A percentile compares a stretch with the other conserved stretches of the same genome.
phyloP scores from a whole-genome alignment of 2,113 vertebrate genomes.

The Proterorhinus semilunaris region DNA sequence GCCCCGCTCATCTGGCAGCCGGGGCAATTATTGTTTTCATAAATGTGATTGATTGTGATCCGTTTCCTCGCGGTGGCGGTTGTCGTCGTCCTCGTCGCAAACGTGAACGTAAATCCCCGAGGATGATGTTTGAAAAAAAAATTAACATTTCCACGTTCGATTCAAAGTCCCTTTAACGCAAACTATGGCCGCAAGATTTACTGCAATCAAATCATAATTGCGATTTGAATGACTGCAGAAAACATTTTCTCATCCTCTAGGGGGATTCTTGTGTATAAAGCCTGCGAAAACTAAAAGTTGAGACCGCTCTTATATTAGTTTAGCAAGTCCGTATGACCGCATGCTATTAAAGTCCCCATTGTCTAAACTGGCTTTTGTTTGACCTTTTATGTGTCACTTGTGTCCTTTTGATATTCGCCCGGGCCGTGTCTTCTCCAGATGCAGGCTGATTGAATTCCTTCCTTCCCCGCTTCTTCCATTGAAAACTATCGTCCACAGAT shows the following conservation, averaged over 20 bases:
- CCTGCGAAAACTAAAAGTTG: no score
- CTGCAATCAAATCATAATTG: no score
- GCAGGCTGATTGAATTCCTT: conserved; percentile 51
- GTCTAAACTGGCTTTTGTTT: not conserved
- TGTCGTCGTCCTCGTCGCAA: conserved; percentile 13
- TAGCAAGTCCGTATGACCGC: not conserved
- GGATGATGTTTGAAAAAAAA: not conserved
- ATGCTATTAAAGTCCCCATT: conserved; percentile 22
- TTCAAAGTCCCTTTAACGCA: no score
- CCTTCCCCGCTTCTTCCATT: conserved; percentile 18
- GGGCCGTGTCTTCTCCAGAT: conserved; percentile 34
- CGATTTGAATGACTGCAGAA: no score
- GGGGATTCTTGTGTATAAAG: no score
- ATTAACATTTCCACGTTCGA: no score
- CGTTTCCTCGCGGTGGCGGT: conserved; percentile 9
- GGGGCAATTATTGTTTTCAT: conserved; percentile 40
- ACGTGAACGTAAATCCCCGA: not conserved
- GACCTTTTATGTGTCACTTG: conserved; percentile 25
- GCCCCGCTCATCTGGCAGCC: conserved; percentile 16
- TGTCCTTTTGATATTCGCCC: conserved; percentile 34
- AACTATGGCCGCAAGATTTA: no score
- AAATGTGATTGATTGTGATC: conserved; percentile 23
- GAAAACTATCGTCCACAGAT: conserved; percentile 46
- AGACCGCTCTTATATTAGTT: no score
- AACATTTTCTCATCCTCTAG: no score